Percentiles rank a stretch among this genome's conserved stretches.
Conservation (phyloP, 2,888 invertebrate species). For the Clostera curtula region DNA sequence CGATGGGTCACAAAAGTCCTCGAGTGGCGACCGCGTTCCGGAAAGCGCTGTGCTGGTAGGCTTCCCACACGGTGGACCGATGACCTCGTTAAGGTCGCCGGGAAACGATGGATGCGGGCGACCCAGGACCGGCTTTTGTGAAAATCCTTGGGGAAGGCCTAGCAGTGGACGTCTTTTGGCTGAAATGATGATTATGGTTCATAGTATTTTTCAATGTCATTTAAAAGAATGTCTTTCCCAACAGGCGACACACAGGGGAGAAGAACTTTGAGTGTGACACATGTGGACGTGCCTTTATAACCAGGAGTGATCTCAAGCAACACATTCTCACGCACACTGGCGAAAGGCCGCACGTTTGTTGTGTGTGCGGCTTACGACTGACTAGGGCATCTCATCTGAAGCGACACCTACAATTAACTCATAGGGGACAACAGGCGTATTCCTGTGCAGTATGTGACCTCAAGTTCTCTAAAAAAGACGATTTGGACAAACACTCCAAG, state of each 20-base stretch:
- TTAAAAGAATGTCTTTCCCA: too few species aligned
- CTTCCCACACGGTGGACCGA: too few species aligned
- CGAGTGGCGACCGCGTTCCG: too few species aligned
- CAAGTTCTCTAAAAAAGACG: conserved; percentile 34
- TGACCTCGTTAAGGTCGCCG: too few species aligned
- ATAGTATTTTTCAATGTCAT: too few species aligned
- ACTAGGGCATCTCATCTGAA: conserved; percentile 58
- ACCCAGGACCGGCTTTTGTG: too few species aligned
- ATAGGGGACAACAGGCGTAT: conserved; percentile 30
- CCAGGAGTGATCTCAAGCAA: conserved; percentile 60
- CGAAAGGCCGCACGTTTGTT: conserved; percentile 52
- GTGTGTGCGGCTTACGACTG: conserved; percentile 50
- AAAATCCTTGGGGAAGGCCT: too few species aligned
- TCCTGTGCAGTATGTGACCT: conserved; percentile 33
- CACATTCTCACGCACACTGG: conserved; percentile 56
- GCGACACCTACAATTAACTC: conserved; percentile 49
- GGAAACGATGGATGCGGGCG: too few species aligned
- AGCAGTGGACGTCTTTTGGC: too few species aligned
- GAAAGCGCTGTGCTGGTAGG: too few species aligned
- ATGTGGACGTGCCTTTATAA: conserved; percentile 58
- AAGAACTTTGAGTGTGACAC: conserved; percentile 59
- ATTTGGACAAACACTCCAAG: conserved; percentile 39
- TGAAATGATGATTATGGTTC: too few species aligned
- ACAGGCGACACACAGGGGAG: conserved; percentile 65
- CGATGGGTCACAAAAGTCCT: too few species aligned